Conservation (phyloP, 2,888 invertebrate genomes). For the Harpalus rubripes region DNA sequence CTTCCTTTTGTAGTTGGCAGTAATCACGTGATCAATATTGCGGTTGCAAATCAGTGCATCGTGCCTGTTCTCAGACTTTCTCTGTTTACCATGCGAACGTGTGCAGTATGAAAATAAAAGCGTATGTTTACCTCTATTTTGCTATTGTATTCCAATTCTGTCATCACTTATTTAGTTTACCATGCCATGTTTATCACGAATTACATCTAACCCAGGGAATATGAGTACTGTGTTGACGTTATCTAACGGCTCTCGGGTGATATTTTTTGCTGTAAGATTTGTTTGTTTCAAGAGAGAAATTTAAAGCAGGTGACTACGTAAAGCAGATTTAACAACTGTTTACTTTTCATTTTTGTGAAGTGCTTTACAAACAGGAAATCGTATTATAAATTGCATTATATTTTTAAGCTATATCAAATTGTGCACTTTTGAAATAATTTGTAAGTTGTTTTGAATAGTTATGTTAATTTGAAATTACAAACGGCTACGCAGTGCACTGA, state of each 20-base stretch:
- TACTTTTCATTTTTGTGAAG: not conserved
- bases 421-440: too few relatives aligned
- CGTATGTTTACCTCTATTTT: not conserved
- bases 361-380: not conserved
- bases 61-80: constrained; percentile 29
- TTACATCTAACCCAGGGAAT: constrained; percentile 11
- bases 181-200: constrained; percentile 2
- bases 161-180: constrained; percentile 12
- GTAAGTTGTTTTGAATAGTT: too few relatives aligned
- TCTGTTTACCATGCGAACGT: constrained; percentile 27
- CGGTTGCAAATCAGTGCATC: constrained; percentile 34
- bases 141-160: constrained; percentile 34
- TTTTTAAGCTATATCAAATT: too few relatives aligned
- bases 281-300: constrained; percentile 2
- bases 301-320: not conserved
- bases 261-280: constrained; percentile 3
- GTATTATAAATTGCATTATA: too few relatives aligned
- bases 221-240: not conserved
- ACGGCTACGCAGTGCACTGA: too few relatives aligned
- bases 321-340: not conserved
- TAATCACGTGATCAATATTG: constrained; percentile 24
- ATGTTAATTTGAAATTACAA: too few relatives aligned
- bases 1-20: constrained; percentile 7
- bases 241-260: constrained; percentile 20
- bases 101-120: constrained; percentile 29